Evolutionary conservation across 2,113 vertebrate genomes (phyloP), one percentile per base, ranked within the genome.

Genomic region (Seriola rivoliana): DNA sequence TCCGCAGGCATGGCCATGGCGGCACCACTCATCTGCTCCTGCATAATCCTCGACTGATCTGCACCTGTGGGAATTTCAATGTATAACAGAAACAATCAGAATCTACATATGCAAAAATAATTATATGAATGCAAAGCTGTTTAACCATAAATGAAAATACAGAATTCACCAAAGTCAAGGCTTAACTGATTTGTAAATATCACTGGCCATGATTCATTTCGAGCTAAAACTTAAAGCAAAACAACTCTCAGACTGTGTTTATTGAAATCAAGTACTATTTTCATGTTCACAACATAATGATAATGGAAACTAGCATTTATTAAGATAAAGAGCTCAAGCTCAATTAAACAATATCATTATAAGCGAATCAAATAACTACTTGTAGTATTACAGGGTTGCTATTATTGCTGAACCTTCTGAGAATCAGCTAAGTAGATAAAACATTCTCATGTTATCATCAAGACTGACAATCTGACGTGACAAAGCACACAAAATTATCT

Each of bases 1-100:
- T 99, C 98, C 50, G 98, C 97, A 23, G 98, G 98, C 97, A 99
- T 99, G 82, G 98, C 98, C 97, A 99, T 98, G 67, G 98, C 98
- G 34, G 98, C 98, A 13, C 98, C 98, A 0, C 98, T 99, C 97
- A 99, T 99, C 93, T 99, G 98, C 80, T 99, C 98, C 88, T 99
- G 98, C 98, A 99, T 99, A 91, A 99, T 96, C 67, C 98, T 96
- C 1, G 98, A 99, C 89, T 99, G 98, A 93, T 99, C 98, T 17
- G 98, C 97, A 75, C 97, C 98, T 99, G 71, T 58, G 14, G 42
- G 16, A 52, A 29, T 74, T 34, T 11, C 44, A 17, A 38, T 50
- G 52, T 34, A 63, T 4, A 71, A 32, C 19, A 48, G 34, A 71
- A 11, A 38, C 10, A 74, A 74, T 80, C 55, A 76, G 16, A 5